These are phyloP conservation scores for Trachelus troglodyta DNA, from an alignment of 2,888 invertebrate species.

Conservation along the genomic window DNA sequence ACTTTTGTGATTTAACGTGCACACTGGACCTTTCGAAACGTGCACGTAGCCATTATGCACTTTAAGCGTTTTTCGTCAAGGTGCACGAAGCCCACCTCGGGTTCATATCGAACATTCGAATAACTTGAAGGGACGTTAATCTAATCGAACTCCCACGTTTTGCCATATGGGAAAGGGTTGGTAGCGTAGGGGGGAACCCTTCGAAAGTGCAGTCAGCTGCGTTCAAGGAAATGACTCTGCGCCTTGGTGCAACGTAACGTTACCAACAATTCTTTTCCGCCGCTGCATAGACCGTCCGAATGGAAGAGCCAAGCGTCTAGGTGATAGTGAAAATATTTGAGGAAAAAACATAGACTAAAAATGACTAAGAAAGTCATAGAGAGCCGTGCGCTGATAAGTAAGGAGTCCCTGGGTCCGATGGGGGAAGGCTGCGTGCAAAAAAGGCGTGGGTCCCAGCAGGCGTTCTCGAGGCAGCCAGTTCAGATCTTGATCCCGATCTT, in stretches of 20 bases:
- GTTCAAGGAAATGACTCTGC: neutral
- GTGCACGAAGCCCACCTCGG: neutral
- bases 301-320: neutral
- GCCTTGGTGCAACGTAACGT: neutral
- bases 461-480: conserved; percentile 52
- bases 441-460: conserved; percentile 58
- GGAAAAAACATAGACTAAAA: neutral
- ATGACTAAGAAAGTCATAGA: neutral
- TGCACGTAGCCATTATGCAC: neutral
- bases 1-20: conserved; percentile 16
- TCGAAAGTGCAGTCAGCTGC: neutral
- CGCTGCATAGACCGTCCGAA: neutral
- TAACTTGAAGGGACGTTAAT: neutral
- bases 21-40: neutral
- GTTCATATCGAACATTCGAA: neutral
- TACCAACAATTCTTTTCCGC: neutral
- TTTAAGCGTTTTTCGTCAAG: neutral
- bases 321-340: neutral
- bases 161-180: neutral
- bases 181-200: neutral
- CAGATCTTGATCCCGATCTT: conserved; percentile 54
- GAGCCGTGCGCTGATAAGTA: neutral
- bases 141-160: neutral
- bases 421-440: conserved; percentile 50
- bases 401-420: neutral